These are phyloP conservation scores for Cerastis rubricosa DNA, from an alignment of 2,888 invertebrate genomes.

Conservation along the genomic window DNA sequence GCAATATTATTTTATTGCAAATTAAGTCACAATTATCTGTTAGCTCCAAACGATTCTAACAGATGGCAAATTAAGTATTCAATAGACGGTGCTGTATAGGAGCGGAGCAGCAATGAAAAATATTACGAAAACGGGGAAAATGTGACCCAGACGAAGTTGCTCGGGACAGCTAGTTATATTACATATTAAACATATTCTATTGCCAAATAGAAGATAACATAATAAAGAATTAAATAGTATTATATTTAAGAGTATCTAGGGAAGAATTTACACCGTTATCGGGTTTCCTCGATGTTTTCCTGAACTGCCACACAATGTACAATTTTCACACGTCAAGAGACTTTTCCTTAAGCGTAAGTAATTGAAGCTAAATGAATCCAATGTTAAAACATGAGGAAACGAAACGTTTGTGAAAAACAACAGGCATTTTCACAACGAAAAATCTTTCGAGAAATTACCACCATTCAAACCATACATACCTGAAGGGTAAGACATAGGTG, in stretches of 20 bases:
- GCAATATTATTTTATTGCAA: no score
- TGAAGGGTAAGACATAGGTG: neutral
- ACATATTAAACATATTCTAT: no score
- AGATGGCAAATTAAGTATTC: no score
- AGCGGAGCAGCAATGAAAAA: no score
- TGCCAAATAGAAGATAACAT: neutral
- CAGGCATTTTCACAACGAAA: neutral
- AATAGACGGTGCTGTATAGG: no score
- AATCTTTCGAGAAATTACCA: neutral
- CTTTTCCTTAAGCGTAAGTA: conserved; percentile 22
- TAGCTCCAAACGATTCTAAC: no score
- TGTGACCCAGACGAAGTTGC: no score
- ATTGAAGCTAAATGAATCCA: neutral
- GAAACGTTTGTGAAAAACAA: neutral
- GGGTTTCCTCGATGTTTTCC: neutral
- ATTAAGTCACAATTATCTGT: no score
- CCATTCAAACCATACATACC: neutral
- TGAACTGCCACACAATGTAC: conserved; percentile 7
- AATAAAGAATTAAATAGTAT: neutral
- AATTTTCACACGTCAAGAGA: neutral
- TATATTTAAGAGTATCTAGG: neutral
- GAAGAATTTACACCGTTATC: neutral
- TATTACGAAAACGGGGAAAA: no score
- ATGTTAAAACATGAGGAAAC: neutral
- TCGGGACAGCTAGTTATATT: no score